Base-by-base conservation (phyloP, 37 sponge, comb jelly and placozoan genomes). In the Crambe crambe region DNA sequence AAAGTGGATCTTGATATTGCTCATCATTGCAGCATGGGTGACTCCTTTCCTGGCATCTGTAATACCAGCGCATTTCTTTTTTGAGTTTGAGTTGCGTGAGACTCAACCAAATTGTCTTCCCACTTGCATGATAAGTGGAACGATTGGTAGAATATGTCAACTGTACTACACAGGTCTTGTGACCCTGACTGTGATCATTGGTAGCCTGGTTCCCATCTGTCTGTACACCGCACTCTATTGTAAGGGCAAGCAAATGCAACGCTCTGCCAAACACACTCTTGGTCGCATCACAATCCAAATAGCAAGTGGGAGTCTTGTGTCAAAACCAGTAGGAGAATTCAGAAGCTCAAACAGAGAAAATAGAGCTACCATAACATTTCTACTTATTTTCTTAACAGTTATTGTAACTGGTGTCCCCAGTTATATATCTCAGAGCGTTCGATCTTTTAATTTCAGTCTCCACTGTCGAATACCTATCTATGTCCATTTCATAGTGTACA, bases 141-240 rank as follows among this genome's bases (percentile, higher is more conserved):
- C 32, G 0, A 38, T n/a, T n/a, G 51, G 2, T 26, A 29, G 26
- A 22, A 10, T 43, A 34, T 83, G 84, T 31, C 5, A 57, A 1
- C 56, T 68, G 30, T 66, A 47, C 25, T 75, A 75, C 42, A 31
- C 29, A 12, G 17, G 27, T 30, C 18, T 27, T 18, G 26, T 54
- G 20, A 56, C 84, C 3, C 0, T 18, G 2, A 39, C 66, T 2
- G 51, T 75, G 58, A 44, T 75, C 1, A 1, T 83, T 5, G 84
- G 84, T 26, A 56, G 31, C 3, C n/a, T 75, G 23, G 30, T 83
- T n/a, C 84, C 84, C 23, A 56, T 43, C 32, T 0, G 27, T 26
- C 76, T 83, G 1, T 83, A 83, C 29, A 10, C 42, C 8, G 43
- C 54, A 66, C 42, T 83, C 41, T 83, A 75, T 34, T 47, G 41